Percentiles rank a stretch among this genome's conserved stretches.
These are phyloP conservation scores for Oxytorus armatus DNA, from an alignment of 2,888 invertebrate genomes.

Conservation along the genomic window DNA sequence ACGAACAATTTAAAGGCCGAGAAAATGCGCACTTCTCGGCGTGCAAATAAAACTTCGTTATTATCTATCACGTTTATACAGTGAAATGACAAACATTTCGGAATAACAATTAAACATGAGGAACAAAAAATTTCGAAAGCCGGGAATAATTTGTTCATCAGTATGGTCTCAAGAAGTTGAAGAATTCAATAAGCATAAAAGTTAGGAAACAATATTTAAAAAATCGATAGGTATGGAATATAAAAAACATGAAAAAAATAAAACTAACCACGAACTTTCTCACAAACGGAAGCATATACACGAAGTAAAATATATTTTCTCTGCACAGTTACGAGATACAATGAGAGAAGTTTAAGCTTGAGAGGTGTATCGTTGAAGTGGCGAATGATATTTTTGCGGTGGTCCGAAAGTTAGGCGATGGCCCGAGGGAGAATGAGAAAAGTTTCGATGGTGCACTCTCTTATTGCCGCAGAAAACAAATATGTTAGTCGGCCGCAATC, in stretches of 20 bases:
- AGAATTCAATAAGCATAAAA: neutral
- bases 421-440: slow-evolving; percentile 1
- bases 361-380: slow-evolving; percentile 60
- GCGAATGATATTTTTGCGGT: slow-evolving; percentile 80
- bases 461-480: slow-evolving; percentile 83
- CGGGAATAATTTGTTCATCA: too few relatives aligned
- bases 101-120: neutral
- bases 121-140: neutral
- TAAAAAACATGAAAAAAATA: neutral
- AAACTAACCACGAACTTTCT: neutral
- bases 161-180: neutral
- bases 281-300: neutral
- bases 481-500: slow-evolving; percentile 82
- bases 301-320: neutral
- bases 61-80: too few relatives aligned
- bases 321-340: neutral
- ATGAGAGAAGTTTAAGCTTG: slow-evolving; percentile 43
- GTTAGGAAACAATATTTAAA: neutral
- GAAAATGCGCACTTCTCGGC: too few relatives aligned
- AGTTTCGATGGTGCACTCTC: slow-evolving; percentile 49
- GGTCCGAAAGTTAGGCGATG: slow-evolving; percentile 74
- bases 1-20: too few relatives aligned
- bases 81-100: too few relatives aligned
- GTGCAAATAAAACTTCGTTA: too few relatives aligned
- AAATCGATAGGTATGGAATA: neutral